phyloP scores from a whole-genome alignment of 2,113 vertebrate species.

The Boulengeromyrus knoepffleri region DNA sequence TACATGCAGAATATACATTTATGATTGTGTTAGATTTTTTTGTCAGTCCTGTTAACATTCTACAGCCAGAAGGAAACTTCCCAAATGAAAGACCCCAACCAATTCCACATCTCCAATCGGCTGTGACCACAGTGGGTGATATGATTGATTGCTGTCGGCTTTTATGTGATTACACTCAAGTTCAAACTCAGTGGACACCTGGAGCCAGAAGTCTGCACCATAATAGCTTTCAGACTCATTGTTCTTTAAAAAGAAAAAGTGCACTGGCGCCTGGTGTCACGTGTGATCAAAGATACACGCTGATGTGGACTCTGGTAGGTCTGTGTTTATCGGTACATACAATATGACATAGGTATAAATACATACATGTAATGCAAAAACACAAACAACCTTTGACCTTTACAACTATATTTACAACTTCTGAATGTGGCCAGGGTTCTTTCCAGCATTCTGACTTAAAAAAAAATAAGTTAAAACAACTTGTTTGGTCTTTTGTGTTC shows the following conservation, averaged over 20 bases:
- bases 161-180: neutral
- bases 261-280: constrained; percentile 13
- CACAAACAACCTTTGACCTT: constrained; percentile 14
- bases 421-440: constrained; percentile 35
- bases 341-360: constrained; percentile 22
- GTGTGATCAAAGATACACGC: constrained; percentile 40
- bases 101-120: neutral
- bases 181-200: neutral
- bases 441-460: constrained; percentile 54
- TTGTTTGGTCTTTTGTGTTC: neutral
- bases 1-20: neutral
- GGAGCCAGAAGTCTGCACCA: neutral
- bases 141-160: neutral
- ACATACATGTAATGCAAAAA: constrained; percentile 31
- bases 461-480: constrained; percentile 20
- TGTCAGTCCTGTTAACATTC: neutral
- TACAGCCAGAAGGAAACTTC: neutral
- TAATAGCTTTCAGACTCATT: constrained; percentile 9
- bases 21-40: neutral
- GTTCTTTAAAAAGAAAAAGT: constrained; percentile 30
- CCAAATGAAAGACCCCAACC: neutral
- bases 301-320: neutral
- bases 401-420: constrained; percentile 36
- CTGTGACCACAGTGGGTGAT: neutral
- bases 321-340: constrained; percentile 9